These are phyloP conservation scores for Aurelia aurita DNA, from an alignment of 30 jellyfish, hydroid and myxozoan genomes.

Conservation along the genomic window DNA sequence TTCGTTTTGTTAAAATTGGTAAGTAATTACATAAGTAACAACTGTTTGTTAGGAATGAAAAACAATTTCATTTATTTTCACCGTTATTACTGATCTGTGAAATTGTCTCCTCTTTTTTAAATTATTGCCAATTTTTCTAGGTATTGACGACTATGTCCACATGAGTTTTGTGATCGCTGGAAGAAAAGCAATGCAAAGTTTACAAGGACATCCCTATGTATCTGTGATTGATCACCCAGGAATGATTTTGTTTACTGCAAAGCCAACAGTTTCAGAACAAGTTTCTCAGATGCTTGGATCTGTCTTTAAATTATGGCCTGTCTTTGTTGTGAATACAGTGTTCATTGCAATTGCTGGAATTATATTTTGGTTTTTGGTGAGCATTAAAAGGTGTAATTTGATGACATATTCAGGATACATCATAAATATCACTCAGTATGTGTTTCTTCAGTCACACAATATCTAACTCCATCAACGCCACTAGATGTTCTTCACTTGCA, in stretches of 20 bases:
- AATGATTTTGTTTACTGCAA: conserved; percentile 50
- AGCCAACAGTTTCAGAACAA: conserved; percentile 40
- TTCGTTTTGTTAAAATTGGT: too few relatives aligned
- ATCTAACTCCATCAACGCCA: too few relatives aligned
- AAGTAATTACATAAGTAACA: too few relatives aligned
- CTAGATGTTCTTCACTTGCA: too few relatives aligned
- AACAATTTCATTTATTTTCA: too few relatives aligned
- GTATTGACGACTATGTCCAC: conserved; percentile 55
- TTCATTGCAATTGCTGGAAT: conserved; percentile 65
- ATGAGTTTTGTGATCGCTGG: conserved; percentile 67
- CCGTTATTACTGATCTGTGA: too few relatives aligned
- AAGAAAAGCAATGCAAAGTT: conserved; percentile 21
- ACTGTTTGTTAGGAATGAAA: too few relatives aligned
- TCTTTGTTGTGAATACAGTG: conserved; percentile 37
- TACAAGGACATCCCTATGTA: conserved; percentile 50
- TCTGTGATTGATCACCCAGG: conserved; percentile 76
- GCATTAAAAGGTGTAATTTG: conserved; percentile 3
- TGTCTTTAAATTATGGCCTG: conserved; percentile 57
- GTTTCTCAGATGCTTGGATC: conserved; percentile 22
- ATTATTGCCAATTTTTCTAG: background rate
- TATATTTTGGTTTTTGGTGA: conserved; percentile 47
- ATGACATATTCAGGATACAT: too few relatives aligned
- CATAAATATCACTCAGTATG: too few relatives aligned
- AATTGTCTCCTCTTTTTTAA: too few relatives aligned
- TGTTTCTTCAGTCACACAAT: too few relatives aligned